A percentile compares a stretch with the other conserved stretches of the same genome.
phyloP scores from a whole-genome alignment of 2,113 vertebrate species.

The Oreochromis tanganicae region DNA sequence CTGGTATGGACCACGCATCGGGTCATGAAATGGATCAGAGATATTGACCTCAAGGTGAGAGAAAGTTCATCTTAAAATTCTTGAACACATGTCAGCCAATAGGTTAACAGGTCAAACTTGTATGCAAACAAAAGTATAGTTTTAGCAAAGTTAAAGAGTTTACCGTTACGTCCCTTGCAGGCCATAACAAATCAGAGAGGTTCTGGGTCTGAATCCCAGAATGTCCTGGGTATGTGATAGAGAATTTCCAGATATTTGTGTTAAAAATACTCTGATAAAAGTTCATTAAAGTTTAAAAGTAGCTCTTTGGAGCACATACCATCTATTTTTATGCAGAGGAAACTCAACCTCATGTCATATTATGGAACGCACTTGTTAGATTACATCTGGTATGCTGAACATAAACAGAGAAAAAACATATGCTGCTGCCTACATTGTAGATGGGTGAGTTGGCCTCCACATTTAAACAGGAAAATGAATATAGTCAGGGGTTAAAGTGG shows the following conservation, averaged over 20 bases:
- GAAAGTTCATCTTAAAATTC: not conserved
- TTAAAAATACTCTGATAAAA: not conserved
- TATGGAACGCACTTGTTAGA: not conserved
- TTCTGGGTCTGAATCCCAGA: not conserved
- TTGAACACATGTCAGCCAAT: not conserved
- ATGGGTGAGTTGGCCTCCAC: not conserved
- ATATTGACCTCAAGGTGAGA: conserved; percentile 83
- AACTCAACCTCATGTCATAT: not conserved
- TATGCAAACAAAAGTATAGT: not conserved
- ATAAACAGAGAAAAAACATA: not conserved
- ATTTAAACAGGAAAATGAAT: not conserved
- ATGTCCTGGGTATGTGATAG: not conserved
- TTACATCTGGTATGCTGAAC: not conserved
- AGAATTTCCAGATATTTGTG: not conserved
- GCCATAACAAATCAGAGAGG: not conserved
- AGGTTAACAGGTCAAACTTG: not conserved
- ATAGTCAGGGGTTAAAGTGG: not conserved
- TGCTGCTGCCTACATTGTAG: not conserved
- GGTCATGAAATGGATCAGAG: conserved; percentile 81
- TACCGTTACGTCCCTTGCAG: fast-evolving
- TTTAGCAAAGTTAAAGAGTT: not conserved
- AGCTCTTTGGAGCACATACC: not conserved
- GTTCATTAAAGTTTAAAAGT: not conserved
- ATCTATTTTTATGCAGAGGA: not conserved
- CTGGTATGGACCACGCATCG: conserved; percentile 84